Evolutionary conservation across 2,888 invertebrate species (phyloP), one percentile per base, ranked within the genome.

Genomic region (Epirrita christyi): DNA sequence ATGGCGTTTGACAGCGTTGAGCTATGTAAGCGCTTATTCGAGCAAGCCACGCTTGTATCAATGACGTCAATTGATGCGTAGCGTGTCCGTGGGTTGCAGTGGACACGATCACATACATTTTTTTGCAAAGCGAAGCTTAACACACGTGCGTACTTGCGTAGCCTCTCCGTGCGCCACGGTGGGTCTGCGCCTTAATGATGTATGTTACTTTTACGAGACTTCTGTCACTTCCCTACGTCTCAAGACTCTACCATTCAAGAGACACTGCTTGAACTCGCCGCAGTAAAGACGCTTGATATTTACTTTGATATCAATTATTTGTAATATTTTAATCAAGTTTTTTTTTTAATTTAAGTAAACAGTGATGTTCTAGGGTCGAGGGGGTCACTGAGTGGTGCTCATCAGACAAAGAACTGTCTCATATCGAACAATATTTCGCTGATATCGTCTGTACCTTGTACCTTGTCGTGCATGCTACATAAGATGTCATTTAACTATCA

Each of bases 381-480:
- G 28, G 58, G 32, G 61, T 58, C 61, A 36, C 13, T 10, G 37
- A 21, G 40, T 59, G 61, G 56, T 48, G 48, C 48, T 58, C 55
- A 38, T 61, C 59, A 59, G 61, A 65, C 61, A 63, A 60, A 59
- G 61, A 62, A 56, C 53, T 55, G 42, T 44, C 6, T 60, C 41
- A 63, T 65, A 67, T 67, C 67, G 8, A 4, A 34, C 47, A 46
- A 11, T 45, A 55, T 47, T 48, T 52, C 54, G 62, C 61, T 60
- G 65, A 67, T 67, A 67, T 46, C 32, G 52, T 0, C 15, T 62
- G 67, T 57, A 67, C 67, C 67, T 67, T 67, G 65, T 66, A 67
- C 67, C n/a, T n/a, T n/a, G n/a, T 63, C 63, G 13, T 55, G 55
- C 61, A 57, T 57, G 61, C 53, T 63, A 61, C 54, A 55, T 59